Base-by-base conservation (phyloP, 2,113 vertebrate species). In the Oryzias melastigma region DNA sequence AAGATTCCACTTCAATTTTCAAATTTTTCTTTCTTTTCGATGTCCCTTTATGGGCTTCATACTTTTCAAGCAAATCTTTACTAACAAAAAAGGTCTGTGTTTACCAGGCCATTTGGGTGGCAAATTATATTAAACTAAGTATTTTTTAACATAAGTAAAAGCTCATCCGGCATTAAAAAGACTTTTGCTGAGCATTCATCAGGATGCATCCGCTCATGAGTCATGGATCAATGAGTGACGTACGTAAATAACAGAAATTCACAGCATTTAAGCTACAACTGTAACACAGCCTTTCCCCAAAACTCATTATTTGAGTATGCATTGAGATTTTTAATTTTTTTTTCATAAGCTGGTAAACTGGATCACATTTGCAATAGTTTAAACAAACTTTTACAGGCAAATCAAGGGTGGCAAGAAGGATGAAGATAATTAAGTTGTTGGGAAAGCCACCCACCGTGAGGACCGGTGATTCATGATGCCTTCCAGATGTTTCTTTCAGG, bases 361-460 rank as follows among this genome's bases (percentile, higher is more conserved):
- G 24, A 58, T 69, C 48, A 44, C 27, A 56, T 61, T 58, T 62
- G 17, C 40, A 44, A 12, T 40, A 17, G 67, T 74, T 68, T 1
- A 18, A 69, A 60, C 57, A 58, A 68, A 72, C 58, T 14, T 58
- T 61, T 64, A 72, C 10, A 19, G 44, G 58, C 20, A 56, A 45
- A 54, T 41, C 41, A 25, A 45, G 52, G 58, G 62, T 69, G 72
- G 77, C 69, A 61, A 63, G 58, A 67, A 55, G 76, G 56, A 68
- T 60, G 75, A 49, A 61, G 71, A 61, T 72, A 72, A 87, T 82
- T 87, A 51, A 59, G 63, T 48, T 68, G 56, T 75, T 2, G n/a
- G 75, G 78, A 78, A 82, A 78, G 78, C 81, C 85, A 87, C 83
- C 85, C 83, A 85, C 82, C 55, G 58, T 6, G 80, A 77, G 78